A percentile compares a stretch with the other conserved stretches of the same genome.
These are phyloP conservation scores for Mercenaria mercenaria DNA, from an alignment of 1,140 invertebrate species.

Conservation along the genomic window DNA sequence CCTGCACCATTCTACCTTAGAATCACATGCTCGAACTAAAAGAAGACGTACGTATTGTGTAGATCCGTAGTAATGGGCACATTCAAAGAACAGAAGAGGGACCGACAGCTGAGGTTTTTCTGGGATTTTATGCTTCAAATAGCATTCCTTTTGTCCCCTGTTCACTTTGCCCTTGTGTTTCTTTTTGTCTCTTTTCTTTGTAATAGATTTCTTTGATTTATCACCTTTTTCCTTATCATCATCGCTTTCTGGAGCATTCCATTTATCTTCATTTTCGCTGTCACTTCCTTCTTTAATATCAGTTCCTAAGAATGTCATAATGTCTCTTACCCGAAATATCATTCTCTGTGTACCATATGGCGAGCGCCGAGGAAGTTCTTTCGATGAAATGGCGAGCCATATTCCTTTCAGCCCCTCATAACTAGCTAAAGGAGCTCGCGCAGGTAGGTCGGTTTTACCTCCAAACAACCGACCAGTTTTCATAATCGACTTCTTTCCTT, in stretches of 20 bases:
- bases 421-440: slow-evolving; percentile 32
- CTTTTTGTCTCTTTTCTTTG: not conserved
- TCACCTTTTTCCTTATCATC: not conserved
- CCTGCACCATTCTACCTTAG: slow-evolving; percentile 43
- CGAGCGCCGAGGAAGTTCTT: slow-evolving; percentile 24
- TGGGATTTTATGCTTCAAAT: slow-evolving; percentile 7
- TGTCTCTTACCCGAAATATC: slow-evolving; percentile 13
- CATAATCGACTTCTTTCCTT: slow-evolving; percentile 35
- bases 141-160: slow-evolving; percentile 13
- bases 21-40: slow-evolving; percentile 9
- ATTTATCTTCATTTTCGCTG: not conserved
- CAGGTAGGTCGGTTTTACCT: slow-evolving; percentile 37
- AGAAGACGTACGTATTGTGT: slow-evolving; percentile 48
- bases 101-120: not conserved
- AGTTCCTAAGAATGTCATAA: slow-evolving; percentile 25
- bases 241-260: slow-evolving; percentile 29
- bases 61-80: slow-evolving; percentile 36
- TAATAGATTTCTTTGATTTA: not conserved
- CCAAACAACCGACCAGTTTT: slow-evolving; percentile 30
- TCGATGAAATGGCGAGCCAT: slow-evolving; percentile 32
- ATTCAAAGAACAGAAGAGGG: slow-evolving; percentile 48
- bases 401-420: slow-evolving; percentile 19
- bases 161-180: not conserved
- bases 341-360: slow-evolving; percentile 61
- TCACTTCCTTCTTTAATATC: not conserved